These are phyloP conservation scores for Glossophaga mutica DNA, from an alignment of 2,797 vertebrate species.

Conservation along the genomic window DNA sequence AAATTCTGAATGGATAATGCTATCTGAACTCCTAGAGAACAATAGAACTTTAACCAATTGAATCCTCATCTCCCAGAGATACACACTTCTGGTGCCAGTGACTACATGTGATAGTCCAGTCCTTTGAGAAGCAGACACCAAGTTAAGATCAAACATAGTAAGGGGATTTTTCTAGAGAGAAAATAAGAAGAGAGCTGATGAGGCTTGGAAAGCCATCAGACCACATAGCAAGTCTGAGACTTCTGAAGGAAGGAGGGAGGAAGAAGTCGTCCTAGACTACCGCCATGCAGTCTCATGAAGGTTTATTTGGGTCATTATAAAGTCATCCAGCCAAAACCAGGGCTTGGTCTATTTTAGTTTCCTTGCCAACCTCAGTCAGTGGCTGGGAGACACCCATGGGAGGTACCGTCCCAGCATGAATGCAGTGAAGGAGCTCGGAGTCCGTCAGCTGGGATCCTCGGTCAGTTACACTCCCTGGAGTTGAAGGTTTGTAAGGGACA, in stretches of 20 bases:
- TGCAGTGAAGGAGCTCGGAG: neutral
- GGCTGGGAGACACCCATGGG: neutral
- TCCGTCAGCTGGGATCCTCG: neutral
- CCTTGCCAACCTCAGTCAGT: neutral
- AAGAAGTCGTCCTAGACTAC: neutral
- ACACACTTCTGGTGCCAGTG: neutral
- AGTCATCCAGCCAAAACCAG: neutral
- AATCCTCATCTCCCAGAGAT: neutral
- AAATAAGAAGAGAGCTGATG: neutral
- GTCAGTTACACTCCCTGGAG: too few species aligned
- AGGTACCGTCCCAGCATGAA: neutral
- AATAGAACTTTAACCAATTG: neutral
- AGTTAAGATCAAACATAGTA: neutral
- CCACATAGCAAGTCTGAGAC: neutral
- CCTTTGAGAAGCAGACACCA: neutral
- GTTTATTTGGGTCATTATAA: rapidly evolving
- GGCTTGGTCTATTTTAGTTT: neutral
- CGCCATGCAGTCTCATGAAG: neutral
- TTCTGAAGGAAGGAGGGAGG: neutral
- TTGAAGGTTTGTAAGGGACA: neutral
- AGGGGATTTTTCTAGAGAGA: neutral
- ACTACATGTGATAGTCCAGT: neutral
- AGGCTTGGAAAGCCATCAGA: neutral
- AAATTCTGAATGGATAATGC: neutral
- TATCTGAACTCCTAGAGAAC: neutral